These are phyloP conservation scores for Galemys pyrenaicus DNA, from an alignment of 2,113 vertebrate species.

Conservation along the genomic window DNA sequence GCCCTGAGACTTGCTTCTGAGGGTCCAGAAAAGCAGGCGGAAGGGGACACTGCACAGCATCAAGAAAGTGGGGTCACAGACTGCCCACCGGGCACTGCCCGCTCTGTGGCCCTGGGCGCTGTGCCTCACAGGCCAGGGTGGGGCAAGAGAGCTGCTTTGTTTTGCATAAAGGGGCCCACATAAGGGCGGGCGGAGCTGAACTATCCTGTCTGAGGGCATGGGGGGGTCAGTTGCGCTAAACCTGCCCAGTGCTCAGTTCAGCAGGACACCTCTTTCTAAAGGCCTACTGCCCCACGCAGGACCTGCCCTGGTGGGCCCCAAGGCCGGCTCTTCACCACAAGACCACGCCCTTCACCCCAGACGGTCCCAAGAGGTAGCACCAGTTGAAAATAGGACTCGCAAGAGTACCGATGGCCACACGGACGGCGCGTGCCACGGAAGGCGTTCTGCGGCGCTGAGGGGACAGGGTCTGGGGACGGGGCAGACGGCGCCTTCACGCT, in stretches of 20 bases:
- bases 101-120: no score
- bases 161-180: not conserved
- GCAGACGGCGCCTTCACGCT: not conserved
- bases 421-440: not conserved
- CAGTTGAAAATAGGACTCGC: constrained; percentile 27
- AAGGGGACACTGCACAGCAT: not conserved
- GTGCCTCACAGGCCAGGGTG: no score
- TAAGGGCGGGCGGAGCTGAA: not conserved
- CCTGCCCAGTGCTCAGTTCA: not conserved
- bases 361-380: not conserved
- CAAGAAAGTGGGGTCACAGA: not conserved
- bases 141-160: no score
- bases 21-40: not conserved
- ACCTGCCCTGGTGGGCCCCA: not conserved
- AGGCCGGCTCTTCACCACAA: not conserved
- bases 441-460: not conserved
- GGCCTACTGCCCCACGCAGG: not conserved
- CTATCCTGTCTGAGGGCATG: no score
- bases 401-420: not conserved
- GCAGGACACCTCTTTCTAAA: not conserved
- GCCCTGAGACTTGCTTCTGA: not conserved
- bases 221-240: no score
- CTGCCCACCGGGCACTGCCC: not conserved
- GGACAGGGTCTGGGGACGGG: not conserved
- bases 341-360: not conserved